These are phyloP conservation scores for Strigamia crassipes DNA, from an alignment of 2,888 invertebrate species.

Conservation along the genomic window DNA sequence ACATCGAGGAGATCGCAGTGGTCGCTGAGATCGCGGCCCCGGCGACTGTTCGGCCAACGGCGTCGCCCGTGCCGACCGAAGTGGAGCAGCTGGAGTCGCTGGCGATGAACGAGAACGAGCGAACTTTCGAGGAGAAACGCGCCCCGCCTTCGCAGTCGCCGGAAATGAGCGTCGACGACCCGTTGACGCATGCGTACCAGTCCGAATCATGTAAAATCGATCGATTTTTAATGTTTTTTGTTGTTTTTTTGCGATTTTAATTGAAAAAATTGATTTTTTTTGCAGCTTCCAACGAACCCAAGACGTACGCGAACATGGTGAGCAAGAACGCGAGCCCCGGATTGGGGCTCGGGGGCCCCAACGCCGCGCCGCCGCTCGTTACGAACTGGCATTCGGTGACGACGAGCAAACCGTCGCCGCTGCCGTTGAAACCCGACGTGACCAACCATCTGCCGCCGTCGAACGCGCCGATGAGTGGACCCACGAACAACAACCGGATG, in stretches of 20 bases:
- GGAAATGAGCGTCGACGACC: slow-evolving; percentile 59
- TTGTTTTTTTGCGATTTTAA: slow-evolving; percentile 43
- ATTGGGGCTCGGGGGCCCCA: slow-evolving; percentile 28
- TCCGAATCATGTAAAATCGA: slow-evolving; percentile 50
- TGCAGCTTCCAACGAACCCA: slow-evolving; percentile 70
- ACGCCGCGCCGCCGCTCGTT: not conserved
- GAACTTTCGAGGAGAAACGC: slow-evolving; percentile 46
- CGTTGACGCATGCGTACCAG: slow-evolving; percentile 59
- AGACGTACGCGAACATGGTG: slow-evolving; percentile 85
- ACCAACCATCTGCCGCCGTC: slow-evolving; percentile 8
- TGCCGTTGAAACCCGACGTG: slow-evolving; percentile 27
- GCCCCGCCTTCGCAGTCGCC: slow-evolving; percentile 52
- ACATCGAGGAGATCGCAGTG: slow-evolving; percentile 48
- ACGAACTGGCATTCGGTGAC: slow-evolving; percentile 24
- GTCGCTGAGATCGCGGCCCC: slow-evolving; percentile 44
- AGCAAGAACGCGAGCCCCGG: slow-evolving; percentile 57
- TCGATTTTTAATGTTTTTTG: not conserved
- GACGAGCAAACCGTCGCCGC: not conserved
- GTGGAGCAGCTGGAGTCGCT: slow-evolving; percentile 50
- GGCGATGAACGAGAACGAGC: slow-evolving; percentile 47
- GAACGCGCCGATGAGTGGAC: not conserved
- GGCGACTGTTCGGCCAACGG: slow-evolving; percentile 58
- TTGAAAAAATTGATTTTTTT: too few relatives aligned
- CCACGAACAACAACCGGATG: not conserved
- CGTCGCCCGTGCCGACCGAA: slow-evolving; percentile 51